Evolutionary conservation across 2,113 vertebrate genomes (phyloP), one percentile per base, ranked within the genome.

Genomic region (Pluvianellus socialis): DNA sequence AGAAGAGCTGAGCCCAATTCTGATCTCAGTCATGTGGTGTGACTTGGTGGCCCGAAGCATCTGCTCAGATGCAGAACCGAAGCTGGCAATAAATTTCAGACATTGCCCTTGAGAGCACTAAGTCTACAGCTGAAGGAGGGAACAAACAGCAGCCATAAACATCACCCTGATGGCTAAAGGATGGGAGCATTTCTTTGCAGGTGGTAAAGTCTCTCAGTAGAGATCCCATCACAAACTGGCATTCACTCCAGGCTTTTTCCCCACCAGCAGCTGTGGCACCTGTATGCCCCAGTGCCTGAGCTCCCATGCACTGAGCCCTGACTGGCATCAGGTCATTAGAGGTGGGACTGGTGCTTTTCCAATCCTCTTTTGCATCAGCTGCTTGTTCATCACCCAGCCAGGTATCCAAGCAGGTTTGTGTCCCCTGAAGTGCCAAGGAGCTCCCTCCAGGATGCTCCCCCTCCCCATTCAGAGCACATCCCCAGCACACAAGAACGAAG

Each of bases 331-430:
- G 49, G 6, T 63, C 70, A 3, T 66, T 18, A 13, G 40, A 42
- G 27, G 1, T 20, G 20, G 16, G 14, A 45, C 35, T 16, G 56
- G 16, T 35, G 30, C 76, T 73, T 49, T 59, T 33, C 6, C 7
- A 76, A 11, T 17, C 27, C 9, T 16, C 1, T 38, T 38, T 5
- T 30, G 2, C 30, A 49, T 9, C 21, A 55, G 20, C 28, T 50
- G 27, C 62, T 62, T 12, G 14, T 12, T 38, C 67, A 58, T 42
- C 67, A 32, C 18, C 20, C 44, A 66, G 63, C 11, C 68, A 33
- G 22, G 9, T 26, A 23, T 12, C 24, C 50, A 79, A 4, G 33
- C 0, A 1, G 20, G 7, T 50, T 40, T 4, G 5, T 12, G 28
- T 2, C 49, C 49, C 12, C 14, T 35, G 26, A 28, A 8, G 6